Conservation (phyloP, 2,113 vertebrate species). For the Turnix velox region DNA sequence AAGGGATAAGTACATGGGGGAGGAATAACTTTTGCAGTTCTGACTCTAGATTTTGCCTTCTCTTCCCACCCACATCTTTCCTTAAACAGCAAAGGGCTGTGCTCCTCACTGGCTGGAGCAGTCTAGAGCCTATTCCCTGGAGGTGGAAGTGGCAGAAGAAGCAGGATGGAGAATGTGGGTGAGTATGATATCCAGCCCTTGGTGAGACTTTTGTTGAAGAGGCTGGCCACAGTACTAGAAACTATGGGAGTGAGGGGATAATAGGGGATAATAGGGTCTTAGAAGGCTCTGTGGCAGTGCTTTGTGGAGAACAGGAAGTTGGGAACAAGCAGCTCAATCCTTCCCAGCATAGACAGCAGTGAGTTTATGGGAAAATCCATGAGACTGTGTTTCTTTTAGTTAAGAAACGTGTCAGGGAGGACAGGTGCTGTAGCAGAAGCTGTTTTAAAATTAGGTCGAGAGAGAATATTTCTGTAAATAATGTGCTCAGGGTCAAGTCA, state of each 20-base stretch:
- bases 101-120: background rate
- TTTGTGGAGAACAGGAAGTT: background rate
- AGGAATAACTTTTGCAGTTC: background rate
- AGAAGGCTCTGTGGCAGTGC: background rate
- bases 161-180: background rate
- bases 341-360: background rate
- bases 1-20: background rate
- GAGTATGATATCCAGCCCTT: background rate
- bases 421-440: background rate
- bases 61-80: slow-evolving; percentile 26
- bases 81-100: slow-evolving; percentile 12
- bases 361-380: background rate
- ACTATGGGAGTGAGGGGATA: background rate
- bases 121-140: slow-evolving; percentile 26
- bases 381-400: background rate
- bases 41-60: slow-evolving; percentile 5
- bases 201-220: background rate
- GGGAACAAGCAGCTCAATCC: background rate
- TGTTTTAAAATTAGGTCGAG: background rate
- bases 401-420: background rate
- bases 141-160: slow-evolving; percentile 38
- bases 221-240: background rate
- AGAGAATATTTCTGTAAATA: background rate
- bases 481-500: background rate
- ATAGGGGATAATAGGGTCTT: background rate